phyloP scores from a whole-genome alignment of 2,797 vertebrate genomes.

The Natrix natrix region DNA sequence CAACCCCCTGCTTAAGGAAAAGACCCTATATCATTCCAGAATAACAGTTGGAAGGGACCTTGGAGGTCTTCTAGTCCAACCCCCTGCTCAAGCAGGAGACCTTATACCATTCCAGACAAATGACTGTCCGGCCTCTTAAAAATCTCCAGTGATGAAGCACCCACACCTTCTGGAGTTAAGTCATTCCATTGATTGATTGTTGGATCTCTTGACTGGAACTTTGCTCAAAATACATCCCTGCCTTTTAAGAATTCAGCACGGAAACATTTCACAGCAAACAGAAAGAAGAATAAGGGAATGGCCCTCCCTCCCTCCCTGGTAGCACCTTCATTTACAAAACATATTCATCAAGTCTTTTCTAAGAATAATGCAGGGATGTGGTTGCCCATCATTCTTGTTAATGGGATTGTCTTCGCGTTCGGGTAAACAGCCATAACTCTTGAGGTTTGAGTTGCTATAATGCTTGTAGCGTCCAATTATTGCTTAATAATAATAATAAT shows the following conservation, averaged over 20 bases:
- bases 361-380: slow-evolving; percentile 78
- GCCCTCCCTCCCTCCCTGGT: slow-evolving; percentile 74
- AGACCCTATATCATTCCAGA: too few relatives aligned
- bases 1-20: too few relatives aligned
- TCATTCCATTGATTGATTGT: not conserved
- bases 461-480: slow-evolving; percentile 76
- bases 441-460: slow-evolving; percentile 70
- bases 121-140: not conserved
- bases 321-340: slow-evolving; percentile 80
- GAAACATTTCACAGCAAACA: slow-evolving; percentile 63
- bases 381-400: slow-evolving; percentile 82
- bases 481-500: slow-evolving; percentile 46
- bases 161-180: not conserved
- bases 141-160: not conserved
- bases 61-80: too few relatives aligned
- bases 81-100: not conserved
- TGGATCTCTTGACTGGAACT: slow-evolving; percentile 60
- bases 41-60: too few relatives aligned
- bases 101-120: not conserved
- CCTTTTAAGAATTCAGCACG: slow-evolving; percentile 71
- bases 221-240: slow-evolving; percentile 70
- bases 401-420: slow-evolving; percentile 81
- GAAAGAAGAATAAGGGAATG: slow-evolving; percentile 17
- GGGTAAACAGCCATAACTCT: slow-evolving; percentile 83
- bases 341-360: slow-evolving; percentile 81